Percentiles rank a stretch among this genome's conserved stretches.
Evolutionary conservation across 2,888 invertebrate species (phyloP).

Genomic region (Rotaria magnacalcarata): DNA sequence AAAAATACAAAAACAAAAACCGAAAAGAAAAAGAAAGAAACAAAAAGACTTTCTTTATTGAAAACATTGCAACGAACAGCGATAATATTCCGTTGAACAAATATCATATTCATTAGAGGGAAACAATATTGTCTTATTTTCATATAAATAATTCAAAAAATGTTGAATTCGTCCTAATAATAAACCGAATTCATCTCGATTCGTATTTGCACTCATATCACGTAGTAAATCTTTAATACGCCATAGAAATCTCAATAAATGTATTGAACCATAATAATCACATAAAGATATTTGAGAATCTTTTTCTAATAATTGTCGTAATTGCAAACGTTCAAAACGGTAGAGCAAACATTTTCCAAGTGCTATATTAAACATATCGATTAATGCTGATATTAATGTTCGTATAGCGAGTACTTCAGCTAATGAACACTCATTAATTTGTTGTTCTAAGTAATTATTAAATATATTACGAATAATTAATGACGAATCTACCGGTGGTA

Average conservation of each 20-base stretch:
- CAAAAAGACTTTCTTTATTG: not conserved
- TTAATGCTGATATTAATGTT: not conserved
- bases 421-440: conserved; percentile 6
- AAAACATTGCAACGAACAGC: conserved; percentile 22
- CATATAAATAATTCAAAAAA: conserved; percentile 29
- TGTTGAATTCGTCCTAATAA: not conserved
- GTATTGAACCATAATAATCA: conserved; percentile 13
- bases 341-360: not conserved
- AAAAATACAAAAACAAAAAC: not conserved
- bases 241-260: not conserved
- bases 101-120: not conserved
- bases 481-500: not conserved
- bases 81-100: conserved; percentile 22
- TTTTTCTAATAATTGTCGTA: conserved; percentile 23
- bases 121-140: not conserved
- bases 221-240: conserved; percentile 20
- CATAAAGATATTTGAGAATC: not conserved
- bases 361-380: conserved; percentile 4
- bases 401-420: conserved; percentile 10
- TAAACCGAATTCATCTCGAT: conserved; percentile 6
- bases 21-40: not conserved
- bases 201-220: conserved; percentile 16
- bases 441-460: conserved; percentile 3
- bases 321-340: conserved; percentile 14
- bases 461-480: conserved; percentile 1